Evolutionary conservation across 2,888 invertebrate genomes (phyloP).

Genomic region (Selenia dentaria): DNA sequence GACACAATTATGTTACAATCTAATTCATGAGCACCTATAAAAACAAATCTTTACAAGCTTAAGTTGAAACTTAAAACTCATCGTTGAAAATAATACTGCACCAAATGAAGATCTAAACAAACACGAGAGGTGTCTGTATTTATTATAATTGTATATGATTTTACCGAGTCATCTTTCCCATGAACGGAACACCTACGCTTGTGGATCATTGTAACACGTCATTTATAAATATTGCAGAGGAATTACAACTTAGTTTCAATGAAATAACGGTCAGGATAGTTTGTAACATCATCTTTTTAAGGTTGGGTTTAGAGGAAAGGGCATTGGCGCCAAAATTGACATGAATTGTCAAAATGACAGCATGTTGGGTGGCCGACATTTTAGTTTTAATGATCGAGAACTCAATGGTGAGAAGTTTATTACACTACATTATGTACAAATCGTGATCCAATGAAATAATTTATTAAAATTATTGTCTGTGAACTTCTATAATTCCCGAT

Average conservation of each 20-base stretch:
- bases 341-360: conserved; percentile 71
- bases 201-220: conserved; percentile 27
- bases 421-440: too few species aligned
- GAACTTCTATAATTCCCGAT: too few species aligned
- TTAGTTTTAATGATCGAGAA: too few species aligned
- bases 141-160: conserved; percentile 72
- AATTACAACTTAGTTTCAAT: conserved; percentile 20
- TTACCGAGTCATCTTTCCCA: conserved; percentile 74
- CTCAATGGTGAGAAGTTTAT: too few species aligned
- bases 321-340: conserved; percentile 76
- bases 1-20: too few species aligned
- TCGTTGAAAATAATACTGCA: conserved; percentile 58
- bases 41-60: not conserved
- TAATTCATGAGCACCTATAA: too few species aligned
- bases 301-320: conserved; percentile 30
- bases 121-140: conserved; percentile 73
- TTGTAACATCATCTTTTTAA: not conserved
- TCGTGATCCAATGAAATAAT: too few species aligned
- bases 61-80: conserved; percentile 42
- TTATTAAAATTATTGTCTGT: too few species aligned
- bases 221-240: not conserved
- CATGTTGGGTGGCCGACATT: conserved; percentile 68
- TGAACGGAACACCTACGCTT: conserved; percentile 78
- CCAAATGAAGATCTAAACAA: conserved; percentile 82
- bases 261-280: not conserved